These are phyloP conservation scores for Ictalurus punctatus DNA, from an alignment of 2,113 vertebrate genomes.

Conservation along the genomic window DNA sequence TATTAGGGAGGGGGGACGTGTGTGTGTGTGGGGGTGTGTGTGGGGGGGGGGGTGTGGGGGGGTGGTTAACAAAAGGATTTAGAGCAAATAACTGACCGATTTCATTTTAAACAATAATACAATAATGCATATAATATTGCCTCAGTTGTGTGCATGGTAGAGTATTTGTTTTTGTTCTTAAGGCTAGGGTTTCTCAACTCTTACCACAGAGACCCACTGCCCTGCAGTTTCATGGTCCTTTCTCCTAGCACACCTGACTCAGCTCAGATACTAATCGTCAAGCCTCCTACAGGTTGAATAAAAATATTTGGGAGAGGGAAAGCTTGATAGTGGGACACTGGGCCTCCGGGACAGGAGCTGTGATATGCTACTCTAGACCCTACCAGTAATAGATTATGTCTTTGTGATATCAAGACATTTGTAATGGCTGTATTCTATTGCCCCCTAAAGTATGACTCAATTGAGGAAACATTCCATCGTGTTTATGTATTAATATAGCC, in stretches of 20 bases:
- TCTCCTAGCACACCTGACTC: neutral
- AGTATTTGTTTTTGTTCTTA: constrained; percentile 33
- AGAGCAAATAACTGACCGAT: constrained; percentile 27
- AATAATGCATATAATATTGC: constrained; percentile 31
- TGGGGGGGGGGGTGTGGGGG: too few species aligned
- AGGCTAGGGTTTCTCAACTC: neutral
- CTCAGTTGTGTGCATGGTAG: constrained; percentile 21
- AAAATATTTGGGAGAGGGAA: neutral
- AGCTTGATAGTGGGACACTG: neutral
- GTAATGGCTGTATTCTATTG: constrained; percentile 27
- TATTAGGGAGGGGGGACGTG: neutral
- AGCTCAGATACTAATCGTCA: neutral
- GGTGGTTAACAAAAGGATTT: neutral
- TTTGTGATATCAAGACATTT: constrained; percentile 38
- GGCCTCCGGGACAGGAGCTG: neutral
- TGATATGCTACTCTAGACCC: constrained; percentile 9
- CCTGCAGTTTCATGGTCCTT: constrained; percentile 1
- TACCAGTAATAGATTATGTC: constrained; percentile 10
- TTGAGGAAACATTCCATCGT: constrained; percentile 36
- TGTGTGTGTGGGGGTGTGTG: too few species aligned
- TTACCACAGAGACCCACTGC: neutral
- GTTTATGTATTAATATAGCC: constrained; percentile 26
- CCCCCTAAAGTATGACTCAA: constrained; percentile 16
- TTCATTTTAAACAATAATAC: constrained; percentile 13
- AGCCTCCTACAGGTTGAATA: neutral